Conservation (phyloP, 2,797 vertebrate species). For the Scarus forsteni region DNA sequence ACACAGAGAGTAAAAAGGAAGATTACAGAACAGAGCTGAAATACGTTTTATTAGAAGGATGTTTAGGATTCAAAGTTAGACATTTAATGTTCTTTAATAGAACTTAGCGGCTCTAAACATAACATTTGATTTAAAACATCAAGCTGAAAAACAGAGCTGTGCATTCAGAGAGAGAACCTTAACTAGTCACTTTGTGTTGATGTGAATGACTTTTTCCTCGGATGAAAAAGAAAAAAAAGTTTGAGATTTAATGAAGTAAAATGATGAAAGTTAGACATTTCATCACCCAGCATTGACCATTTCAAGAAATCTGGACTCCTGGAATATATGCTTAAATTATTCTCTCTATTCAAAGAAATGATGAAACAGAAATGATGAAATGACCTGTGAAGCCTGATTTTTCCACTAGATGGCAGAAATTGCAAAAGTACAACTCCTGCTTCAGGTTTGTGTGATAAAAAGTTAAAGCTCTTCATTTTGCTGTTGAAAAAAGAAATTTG, state of each 20-base stretch:
- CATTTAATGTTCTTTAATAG: conserved; percentile 25
- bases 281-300: conserved; percentile 24
- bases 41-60: neutral
- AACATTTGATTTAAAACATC: conserved; percentile 9
- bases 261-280: conserved; percentile 33
- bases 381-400: neutral
- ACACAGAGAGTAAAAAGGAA: conserved; percentile 1
- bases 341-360: conserved; percentile 8
- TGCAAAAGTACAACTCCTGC: neutral
- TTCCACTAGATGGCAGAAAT: conserved; percentile 67
- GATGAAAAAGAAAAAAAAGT: conserved; percentile 1
- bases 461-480: conserved; percentile 16
- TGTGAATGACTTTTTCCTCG: neutral
- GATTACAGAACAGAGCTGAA: neutral
- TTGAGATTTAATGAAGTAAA: conserved; percentile 4
- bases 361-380: conserved; percentile 47
- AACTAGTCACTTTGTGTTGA: neutral
- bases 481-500: neutral
- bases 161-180: neutral
- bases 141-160: neutral
- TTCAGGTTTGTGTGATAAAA: conserved; percentile 9
- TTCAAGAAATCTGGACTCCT: neutral
- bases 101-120: neutral
- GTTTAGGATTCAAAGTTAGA: neutral
- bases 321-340: conserved; percentile 26